Conservation (phyloP, 1,140 invertebrate genomes). For the Halesus radiatus region DNA sequence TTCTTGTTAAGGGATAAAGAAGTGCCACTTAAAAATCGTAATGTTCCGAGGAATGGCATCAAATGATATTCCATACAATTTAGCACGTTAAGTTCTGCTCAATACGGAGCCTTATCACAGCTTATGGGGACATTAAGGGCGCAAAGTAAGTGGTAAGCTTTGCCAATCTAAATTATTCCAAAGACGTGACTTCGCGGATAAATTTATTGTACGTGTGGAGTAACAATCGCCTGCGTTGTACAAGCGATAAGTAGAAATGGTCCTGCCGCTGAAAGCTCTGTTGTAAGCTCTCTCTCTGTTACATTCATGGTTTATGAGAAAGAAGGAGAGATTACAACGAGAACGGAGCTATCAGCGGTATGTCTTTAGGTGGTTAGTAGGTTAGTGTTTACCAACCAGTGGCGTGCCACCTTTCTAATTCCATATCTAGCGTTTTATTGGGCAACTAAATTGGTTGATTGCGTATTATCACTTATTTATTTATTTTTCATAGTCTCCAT, state of each 20-base stretch:
- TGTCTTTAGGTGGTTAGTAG: too few species aligned
- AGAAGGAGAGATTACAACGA: too few species aligned
- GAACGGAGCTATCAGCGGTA: too few species aligned
- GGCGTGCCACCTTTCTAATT: too few species aligned
- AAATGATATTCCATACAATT: conserved; percentile 29
- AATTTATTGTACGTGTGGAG: neutral
- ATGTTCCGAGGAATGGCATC: neutral
- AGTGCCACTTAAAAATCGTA: conserved; percentile 24
- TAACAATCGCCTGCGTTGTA: neutral
- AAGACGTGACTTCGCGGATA: conserved; percentile 22
- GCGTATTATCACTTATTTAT: too few species aligned
- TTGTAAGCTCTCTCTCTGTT: too few species aligned
- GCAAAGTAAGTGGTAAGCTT: conserved; percentile 21
- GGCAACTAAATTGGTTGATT: too few species aligned
- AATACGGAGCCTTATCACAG: conserved; percentile 23
- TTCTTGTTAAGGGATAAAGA: conserved; percentile 6
- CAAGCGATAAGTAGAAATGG: too few species aligned
- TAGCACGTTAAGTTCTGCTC: conserved; percentile 25
- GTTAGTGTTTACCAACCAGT: neutral
- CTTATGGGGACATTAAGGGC: neutral
- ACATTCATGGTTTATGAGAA: too few species aligned
- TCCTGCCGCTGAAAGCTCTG: too few species aligned
- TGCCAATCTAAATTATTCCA: conserved; percentile 31
- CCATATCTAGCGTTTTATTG: too few species aligned
- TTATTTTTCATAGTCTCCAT: too few species aligned